Evolutionary conservation across 2,113 vertebrate genomes (phyloP), one percentile per base, ranked within the genome.

Genomic region (Notiomystis cincta): DNA sequence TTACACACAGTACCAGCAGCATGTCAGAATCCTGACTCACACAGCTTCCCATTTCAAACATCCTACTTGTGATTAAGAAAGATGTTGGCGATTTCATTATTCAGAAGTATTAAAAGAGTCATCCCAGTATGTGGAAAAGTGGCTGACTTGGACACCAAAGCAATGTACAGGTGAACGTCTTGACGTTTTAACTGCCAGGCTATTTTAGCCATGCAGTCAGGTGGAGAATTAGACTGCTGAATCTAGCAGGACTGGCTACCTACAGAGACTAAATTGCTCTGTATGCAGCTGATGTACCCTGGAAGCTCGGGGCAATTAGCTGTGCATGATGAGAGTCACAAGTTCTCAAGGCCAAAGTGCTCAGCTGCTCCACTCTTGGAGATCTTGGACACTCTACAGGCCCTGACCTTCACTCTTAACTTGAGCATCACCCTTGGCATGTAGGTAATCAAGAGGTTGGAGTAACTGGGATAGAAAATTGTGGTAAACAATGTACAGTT

Each of bases 111-210:
- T 86, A 62, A 77, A 91, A 82, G 56, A 96, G 33, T 78, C 54
- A 66, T 66, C 20, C 51, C 35, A 31, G 13, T 64, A 23, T 78
- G 51, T 66, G 69, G 47, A 81, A 75, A 75, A 86, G 33, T 81
- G 57, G 9, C 76, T 84, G 76, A 56, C 35, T 48, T 78, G 53
- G 48, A 69, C 44, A 60, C 20, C 20, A 62, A 62, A 81, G 56
- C 42, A 35, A 30, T 15, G 51, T 51, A 22, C 40, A 89, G 56
- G 60, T 92, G 79, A 88, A 81, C 9, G 18, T 75, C 67, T 79
- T 85, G 94, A 83, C 82, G 82, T 96, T 90, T 76, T 92, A 87
- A 78, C 47, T 81, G 76, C 64, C 60, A 71, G 82, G 40, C 44
- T 81, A 40, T 87, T 92, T 89, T 89, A 89, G 18, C 51, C 57